Percentiles rank a stretch among this genome's conserved stretches.
These are phyloP conservation scores for Sciurus carolinensis DNA, from an alignment of 2,797 vertebrate species.

Conservation along the genomic window DNA sequence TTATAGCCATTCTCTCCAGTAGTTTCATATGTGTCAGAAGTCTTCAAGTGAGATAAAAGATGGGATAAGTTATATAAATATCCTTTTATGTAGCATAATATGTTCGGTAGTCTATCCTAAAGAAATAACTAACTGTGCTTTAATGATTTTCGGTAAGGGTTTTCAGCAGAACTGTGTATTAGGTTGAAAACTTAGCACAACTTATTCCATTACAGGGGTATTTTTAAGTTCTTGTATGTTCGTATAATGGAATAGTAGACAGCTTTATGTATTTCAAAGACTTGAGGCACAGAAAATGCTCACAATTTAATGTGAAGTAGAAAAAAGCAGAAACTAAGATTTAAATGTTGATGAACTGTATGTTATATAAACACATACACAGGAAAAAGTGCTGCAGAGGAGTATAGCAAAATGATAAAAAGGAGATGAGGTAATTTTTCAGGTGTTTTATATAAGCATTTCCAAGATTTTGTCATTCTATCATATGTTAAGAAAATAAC, in stretches of 20 bases:
- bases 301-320: no score
- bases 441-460: neutral
- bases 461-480: conserved; percentile 32
- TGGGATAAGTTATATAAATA: neutral
- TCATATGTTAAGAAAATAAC: neutral
- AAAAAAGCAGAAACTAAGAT: no score
- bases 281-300: neutral
- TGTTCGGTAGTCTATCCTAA: neutral
- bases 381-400: neutral
- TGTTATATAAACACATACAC: neutral
- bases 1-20: neutral
- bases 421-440: neutral
- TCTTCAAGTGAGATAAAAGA: neutral
- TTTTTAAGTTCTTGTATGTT: neutral
- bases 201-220: neutral
- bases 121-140: conserved; percentile 14
- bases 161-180: neutral
- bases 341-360: no score
- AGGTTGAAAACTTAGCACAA: neutral
- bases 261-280: neutral
- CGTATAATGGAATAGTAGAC: neutral
- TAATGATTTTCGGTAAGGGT: conserved; percentile 28
- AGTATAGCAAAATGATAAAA: neutral
- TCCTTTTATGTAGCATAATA: neutral
- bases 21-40: conserved; percentile 25